phyloP scores from a whole-genome alignment of 2,888 invertebrate species.

The Strigamia maritima region DNA sequence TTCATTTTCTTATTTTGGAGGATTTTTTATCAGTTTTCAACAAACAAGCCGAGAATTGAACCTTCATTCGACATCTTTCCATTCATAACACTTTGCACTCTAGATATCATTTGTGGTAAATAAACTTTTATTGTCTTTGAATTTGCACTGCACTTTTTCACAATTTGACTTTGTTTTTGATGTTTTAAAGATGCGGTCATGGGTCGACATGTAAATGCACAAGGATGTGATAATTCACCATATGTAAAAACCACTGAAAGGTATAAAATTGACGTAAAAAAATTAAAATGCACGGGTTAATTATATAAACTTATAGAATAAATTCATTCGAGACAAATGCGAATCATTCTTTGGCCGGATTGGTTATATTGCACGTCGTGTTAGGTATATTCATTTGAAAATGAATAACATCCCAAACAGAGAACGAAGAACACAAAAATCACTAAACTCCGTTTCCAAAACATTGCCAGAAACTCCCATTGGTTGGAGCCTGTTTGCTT shows the following conservation, averaged over 20 bases:
- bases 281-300: no score
- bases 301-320: background rate
- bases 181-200: conserved; percentile 44
- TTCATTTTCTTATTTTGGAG: conserved; percentile 57
- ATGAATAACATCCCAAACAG: background rate
- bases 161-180: background rate
- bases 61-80: conserved; percentile 53
- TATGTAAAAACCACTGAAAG: conserved; percentile 43
- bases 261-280: no score
- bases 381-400: no score
- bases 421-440: no score
- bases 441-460: no score
- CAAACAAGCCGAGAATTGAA: conserved; percentile 51
- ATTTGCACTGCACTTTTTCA: conserved; percentile 48
- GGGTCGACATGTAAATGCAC: conserved; percentile 44
- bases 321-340: conserved; percentile 8
- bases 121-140: background rate
- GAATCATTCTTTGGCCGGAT: background rate
- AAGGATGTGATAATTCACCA: conserved; percentile 43
- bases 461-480: no score
- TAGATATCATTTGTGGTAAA: conserved; percentile 59
- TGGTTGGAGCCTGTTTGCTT: no score
- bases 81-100: conserved; percentile 55
- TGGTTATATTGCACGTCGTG: conserved; percentile 4
- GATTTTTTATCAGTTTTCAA: conserved; percentile 57